Percentiles rank a stretch among this genome's conserved stretches.
Conservation (phyloP, 2,797 vertebrate genomes). For the Toxotes lorentzi region DNA sequence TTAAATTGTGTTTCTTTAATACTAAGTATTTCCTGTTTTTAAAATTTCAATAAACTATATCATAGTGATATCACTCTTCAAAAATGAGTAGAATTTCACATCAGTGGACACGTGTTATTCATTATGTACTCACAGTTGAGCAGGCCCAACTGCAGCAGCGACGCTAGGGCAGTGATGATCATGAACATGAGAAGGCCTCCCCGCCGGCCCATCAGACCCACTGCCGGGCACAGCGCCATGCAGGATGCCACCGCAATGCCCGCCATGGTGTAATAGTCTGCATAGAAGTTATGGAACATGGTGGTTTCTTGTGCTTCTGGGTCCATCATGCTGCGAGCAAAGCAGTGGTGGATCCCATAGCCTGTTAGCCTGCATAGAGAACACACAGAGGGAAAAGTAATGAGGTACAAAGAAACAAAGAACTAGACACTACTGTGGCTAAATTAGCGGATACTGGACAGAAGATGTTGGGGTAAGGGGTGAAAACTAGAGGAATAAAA, state of each 20-base stretch:
- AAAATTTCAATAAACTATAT: neutral
- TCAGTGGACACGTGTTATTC: neutral
- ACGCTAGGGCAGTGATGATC: slow-evolving; percentile 97
- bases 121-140: slow-evolving; percentile 91
- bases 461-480: neutral
- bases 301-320: slow-evolving; percentile 87
- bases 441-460: neutral
- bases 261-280: slow-evolving; percentile 95
- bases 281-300: slow-evolving; percentile 93
- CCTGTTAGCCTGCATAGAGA: slow-evolving; percentile 90
- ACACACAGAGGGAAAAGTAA: slow-evolving; percentile 15
- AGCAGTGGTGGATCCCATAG: slow-evolving; percentile 97
- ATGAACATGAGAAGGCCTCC: slow-evolving; percentile 97
- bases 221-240: slow-evolving; percentile 93
- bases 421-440: neutral
- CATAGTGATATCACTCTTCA: neutral
- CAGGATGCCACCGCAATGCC: slow-evolving; percentile 93
- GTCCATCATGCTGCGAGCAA: slow-evolving; percentile 96
- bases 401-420: neutral
- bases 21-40: neutral
- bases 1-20: neutral
- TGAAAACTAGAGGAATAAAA: neutral
- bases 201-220: slow-evolving; percentile 93
- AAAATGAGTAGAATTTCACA: neutral
- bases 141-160: slow-evolving; percentile 94